Percentiles rank a stretch among this genome's conserved stretches.
Evolutionary conservation across 1,140 invertebrate species (phyloP).

Genomic region (Triops cancriformis): DNA sequence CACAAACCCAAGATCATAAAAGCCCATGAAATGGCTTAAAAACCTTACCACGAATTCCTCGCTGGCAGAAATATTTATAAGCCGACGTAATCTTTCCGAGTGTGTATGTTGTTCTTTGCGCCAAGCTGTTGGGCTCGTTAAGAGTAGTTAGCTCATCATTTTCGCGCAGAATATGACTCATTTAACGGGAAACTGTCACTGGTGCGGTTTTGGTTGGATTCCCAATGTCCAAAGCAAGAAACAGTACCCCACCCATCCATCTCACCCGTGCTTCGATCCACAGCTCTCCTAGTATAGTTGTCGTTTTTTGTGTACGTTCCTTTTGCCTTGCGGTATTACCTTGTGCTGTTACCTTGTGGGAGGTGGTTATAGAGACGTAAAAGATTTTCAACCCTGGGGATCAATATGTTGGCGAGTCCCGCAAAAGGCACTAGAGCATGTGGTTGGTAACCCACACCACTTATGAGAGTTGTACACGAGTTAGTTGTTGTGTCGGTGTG

Average conservation of each 20-base stretch:
- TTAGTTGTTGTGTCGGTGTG: background rate
- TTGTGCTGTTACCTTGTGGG: background rate
- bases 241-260: too few species aligned
- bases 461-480: background rate
- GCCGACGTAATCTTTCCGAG: too few species aligned
- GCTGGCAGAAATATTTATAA: too few species aligned
- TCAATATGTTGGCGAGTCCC: background rate
- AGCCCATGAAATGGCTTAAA: too few species aligned
- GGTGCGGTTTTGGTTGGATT: background rate
- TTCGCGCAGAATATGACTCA: background rate
- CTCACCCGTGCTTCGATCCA: background rate
- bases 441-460: slow-evolving; percentile 1
- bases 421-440: background rate
- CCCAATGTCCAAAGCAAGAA: background rate
- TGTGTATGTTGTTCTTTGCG: too few species aligned
- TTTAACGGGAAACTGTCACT: background rate
- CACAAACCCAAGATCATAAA: too few species aligned
- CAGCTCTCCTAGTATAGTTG: background rate
- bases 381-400: background rate
- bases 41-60: too few species aligned
- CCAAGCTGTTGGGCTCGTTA: background rate
- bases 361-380: slow-evolving; percentile 13
- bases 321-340: background rate
- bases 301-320: background rate
- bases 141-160: background rate